These are phyloP conservation scores for Callipepla squamata DNA, from an alignment of 2,113 vertebrate species.

Conservation along the genomic window DNA sequence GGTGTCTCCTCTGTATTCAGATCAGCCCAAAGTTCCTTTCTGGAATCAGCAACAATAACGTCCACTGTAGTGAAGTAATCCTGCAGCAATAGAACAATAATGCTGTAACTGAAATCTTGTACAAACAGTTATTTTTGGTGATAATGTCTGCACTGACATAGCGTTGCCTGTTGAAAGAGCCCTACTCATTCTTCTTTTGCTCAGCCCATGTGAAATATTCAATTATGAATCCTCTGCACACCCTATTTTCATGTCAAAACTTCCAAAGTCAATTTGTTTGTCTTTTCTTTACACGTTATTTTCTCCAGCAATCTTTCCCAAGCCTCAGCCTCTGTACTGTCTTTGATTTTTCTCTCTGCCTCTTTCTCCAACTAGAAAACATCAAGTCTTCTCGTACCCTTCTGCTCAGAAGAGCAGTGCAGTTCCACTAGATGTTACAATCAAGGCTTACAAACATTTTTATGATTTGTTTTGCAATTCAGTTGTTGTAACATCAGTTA, in stretches of 20 bases:
- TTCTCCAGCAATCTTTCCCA: neutral
- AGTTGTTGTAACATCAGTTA: neutral
- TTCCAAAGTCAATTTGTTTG: neutral
- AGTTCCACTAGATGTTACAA: neutral
- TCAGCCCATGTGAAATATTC: neutral
- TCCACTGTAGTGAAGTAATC: slow-evolving; percentile 77
- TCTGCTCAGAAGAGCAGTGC: neutral
- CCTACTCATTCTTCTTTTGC: neutral
- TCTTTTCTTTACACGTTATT: neutral
- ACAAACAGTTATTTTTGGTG: neutral
- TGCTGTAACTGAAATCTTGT: neutral
- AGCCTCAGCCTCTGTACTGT: neutral
- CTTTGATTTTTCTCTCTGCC: neutral
- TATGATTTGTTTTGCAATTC: neutral
- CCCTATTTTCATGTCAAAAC: neutral
- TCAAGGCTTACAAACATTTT: neutral
- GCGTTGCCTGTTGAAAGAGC: neutral
- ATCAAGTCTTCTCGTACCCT: neutral
- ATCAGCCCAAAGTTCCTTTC: neutral
- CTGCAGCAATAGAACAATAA: slow-evolving; percentile 75
- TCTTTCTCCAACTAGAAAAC: neutral
- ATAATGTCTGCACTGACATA: neutral
- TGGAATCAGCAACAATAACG: slow-evolving; percentile 69
- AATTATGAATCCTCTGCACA: neutral
- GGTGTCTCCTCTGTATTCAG: neutral